Conservation (phyloP, 2,113 vertebrate genomes). For the Phaethon lepturus region DNA sequence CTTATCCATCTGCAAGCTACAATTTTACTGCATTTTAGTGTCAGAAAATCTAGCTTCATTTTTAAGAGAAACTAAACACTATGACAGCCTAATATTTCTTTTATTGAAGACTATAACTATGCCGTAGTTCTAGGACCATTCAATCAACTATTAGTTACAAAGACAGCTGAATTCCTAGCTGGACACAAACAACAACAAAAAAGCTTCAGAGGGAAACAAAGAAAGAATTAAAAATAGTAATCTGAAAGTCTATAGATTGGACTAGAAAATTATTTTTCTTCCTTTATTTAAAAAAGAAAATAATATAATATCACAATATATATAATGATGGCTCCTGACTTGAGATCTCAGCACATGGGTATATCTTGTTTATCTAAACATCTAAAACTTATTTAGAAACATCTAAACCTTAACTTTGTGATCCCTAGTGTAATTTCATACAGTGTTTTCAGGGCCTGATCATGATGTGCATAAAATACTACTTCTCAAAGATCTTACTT, state of each 20-base stretch:
- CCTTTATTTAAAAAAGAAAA: background rate
- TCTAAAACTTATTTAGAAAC: background rate
- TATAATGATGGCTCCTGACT: background rate
- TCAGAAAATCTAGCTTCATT: background rate
- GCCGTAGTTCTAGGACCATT: background rate
- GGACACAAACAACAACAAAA: background rate
- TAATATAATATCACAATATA: background rate
- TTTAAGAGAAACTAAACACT: background rate
- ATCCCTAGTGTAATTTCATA: background rate
- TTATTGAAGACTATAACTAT: background rate
- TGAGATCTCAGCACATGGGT: background rate
- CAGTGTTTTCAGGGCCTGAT: background rate
- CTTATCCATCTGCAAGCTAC: background rate
- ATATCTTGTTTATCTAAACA: background rate
- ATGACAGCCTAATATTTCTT: background rate
- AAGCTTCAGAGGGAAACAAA: background rate
- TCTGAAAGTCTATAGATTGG: background rate
- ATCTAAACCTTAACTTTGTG: background rate
- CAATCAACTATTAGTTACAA: background rate
- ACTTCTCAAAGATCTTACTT: background rate
- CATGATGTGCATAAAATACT: background rate
- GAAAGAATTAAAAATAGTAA: background rate
- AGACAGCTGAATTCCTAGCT: background rate
- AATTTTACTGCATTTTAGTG: background rate
- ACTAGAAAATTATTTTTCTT: background rate